phyloP scores from a whole-genome alignment of 2,113 vertebrate genomes.

The Bettongia penicillata region DNA sequence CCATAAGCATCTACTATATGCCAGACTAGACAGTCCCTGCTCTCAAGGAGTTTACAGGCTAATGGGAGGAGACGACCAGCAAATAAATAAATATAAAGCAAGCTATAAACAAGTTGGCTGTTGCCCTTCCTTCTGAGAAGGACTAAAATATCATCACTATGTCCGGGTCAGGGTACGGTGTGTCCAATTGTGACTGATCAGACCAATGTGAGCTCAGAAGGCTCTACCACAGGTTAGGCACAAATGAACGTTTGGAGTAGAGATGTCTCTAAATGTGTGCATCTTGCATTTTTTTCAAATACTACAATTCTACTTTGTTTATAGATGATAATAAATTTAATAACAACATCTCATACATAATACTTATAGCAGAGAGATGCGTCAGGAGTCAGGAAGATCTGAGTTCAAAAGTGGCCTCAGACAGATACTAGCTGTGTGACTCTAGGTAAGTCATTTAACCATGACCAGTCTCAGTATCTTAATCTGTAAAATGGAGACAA shows the following conservation, averaged over 20 bases:
- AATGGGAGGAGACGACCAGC: not conserved
- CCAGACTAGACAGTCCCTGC: not conserved
- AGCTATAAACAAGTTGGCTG: not conserved
- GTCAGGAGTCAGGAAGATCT: not conserved
- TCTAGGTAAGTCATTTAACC: not conserved
- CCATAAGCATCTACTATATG: not conserved
- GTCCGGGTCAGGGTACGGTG: not conserved
- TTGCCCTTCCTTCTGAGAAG: not conserved
- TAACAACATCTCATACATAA: not conserved
- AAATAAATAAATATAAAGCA: not conserved
- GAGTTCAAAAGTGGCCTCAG: not conserved
- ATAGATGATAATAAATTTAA: not conserved
- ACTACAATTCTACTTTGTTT: not conserved
- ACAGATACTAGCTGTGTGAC: not conserved
- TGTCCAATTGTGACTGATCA: not conserved
- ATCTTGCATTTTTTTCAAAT: not conserved
- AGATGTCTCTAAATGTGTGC: not conserved
- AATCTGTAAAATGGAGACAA: not conserved
- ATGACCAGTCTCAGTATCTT: not conserved
- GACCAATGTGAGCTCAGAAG: not conserved
- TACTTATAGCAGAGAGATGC: not conserved
- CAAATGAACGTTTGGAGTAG: not conserved
- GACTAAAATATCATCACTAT: not conserved
- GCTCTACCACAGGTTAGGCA: not conserved
- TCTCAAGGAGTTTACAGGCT: not conserved